phyloP scores from a whole-genome alignment of 2,888 invertebrate genomes.

The Lordiphosa andalusiaca region DNA sequence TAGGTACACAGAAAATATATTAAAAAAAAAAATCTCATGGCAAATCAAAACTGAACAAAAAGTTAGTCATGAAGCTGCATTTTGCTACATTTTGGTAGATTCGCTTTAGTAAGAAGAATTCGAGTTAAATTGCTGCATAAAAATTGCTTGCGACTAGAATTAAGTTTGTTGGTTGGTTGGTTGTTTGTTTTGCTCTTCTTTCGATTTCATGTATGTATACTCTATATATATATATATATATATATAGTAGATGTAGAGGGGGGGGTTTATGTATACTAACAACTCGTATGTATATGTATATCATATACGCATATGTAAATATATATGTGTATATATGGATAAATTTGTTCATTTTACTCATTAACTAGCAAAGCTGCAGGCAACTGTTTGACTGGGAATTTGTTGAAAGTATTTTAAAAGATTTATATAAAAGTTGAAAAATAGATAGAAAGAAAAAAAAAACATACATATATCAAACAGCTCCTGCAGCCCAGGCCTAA shows the following conservation, averaged over 20 bases:
- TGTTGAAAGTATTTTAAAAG: too few relatives aligned
- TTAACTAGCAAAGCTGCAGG: constrained; percentile 46
- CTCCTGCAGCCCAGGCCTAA: too few relatives aligned
- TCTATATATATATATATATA: constrained; percentile 16
- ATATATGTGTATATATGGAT: constrained; percentile 51
- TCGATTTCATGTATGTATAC: constrained; percentile 37
- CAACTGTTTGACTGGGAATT: constrained; percentile 1
- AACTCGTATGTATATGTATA: constrained; percentile 50
- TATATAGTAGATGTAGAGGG: constrained; percentile 14
- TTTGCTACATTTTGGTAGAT: constrained; percentile 18
- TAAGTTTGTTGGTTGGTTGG: constrained; percentile 30
- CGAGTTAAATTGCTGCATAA: constrained; percentile 63
- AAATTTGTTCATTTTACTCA: constrained; percentile 50
- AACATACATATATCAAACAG: too few relatives aligned
- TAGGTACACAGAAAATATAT: constrained; percentile 49
- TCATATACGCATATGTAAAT: constrained; percentile 42
- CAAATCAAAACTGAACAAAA: constrained; percentile 19
- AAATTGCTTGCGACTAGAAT: constrained; percentile 68
- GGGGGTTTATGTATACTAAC: constrained; percentile 35
- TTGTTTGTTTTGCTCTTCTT: constrained; percentile 36
- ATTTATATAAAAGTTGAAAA: too few relatives aligned
- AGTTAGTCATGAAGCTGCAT: constrained; percentile 31
- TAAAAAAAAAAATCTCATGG: constrained; percentile 50
- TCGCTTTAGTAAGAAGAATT: constrained; percentile 44
- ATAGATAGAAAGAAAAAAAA: too few relatives aligned